Conservation (phyloP, 1,140 invertebrate species). For the Cryptotermes secundus region DNA sequence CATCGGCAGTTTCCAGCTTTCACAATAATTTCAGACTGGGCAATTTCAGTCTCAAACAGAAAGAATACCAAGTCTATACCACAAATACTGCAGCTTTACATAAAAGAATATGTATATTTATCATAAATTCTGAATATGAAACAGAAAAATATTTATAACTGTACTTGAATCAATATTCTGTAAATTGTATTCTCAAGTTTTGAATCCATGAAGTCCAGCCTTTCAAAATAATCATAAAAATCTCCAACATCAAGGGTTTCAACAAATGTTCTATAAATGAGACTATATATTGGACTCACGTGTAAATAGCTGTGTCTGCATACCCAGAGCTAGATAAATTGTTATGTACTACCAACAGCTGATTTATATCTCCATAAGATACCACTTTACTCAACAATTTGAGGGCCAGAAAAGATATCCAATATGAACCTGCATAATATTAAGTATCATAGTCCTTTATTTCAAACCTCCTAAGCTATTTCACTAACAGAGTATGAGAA, state of each 20-base stretch:
- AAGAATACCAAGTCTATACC: neutral
- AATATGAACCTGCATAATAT: no score
- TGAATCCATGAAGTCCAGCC: neutral
- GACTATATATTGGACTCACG: neutral
- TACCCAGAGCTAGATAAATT: neutral
- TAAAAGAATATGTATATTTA: neutral
- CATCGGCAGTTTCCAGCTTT: neutral
- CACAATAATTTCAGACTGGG: neutral
- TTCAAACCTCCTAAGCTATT: no score
- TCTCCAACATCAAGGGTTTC: no score
- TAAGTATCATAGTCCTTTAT: no score
- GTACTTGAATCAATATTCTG: neutral
- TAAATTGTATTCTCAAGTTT: neutral
- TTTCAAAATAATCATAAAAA: no score
- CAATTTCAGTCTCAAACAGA: neutral
- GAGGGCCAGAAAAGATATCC: no score
- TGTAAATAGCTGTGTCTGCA: neutral
- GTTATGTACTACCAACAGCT: neutral
- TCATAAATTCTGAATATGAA: neutral
- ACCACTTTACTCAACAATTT: no score
- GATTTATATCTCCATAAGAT: neutral
- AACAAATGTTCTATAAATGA: neutral
- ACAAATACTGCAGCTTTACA: neutral
- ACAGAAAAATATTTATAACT: neutral
- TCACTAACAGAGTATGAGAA: no score